These are phyloP conservation scores for Dasyprocta punctata DNA, from an alignment of 2,113 vertebrate genomes.

Conservation along the genomic window DNA sequence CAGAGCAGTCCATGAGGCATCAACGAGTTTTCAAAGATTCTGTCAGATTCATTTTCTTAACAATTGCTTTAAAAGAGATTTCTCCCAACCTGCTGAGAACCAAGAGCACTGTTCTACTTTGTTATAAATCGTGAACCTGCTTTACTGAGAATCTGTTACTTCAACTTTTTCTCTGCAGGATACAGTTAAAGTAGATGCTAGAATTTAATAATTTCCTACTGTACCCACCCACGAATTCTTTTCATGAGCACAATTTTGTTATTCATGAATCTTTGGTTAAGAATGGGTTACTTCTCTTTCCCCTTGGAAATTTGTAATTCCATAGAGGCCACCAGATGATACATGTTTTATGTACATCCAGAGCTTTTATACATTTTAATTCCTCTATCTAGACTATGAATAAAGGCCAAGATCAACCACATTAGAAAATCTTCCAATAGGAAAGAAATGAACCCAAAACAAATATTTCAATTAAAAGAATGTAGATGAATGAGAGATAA, in stretches of 20 bases:
- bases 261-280: background rate
- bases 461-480: background rate
- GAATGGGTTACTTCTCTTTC: background rate
- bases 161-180: background rate
- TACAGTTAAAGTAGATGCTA: background rate
- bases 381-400: background rate
- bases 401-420: background rate
- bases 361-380: background rate
- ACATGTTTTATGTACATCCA: background rate
- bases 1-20: background rate
- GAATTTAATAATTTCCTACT: background rate
- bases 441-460: background rate
- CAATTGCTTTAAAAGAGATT: background rate
- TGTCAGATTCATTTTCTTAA: conserved; percentile 20
- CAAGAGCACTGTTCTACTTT: background rate
- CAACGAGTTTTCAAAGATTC: conserved; percentile 13
- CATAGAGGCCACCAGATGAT: background rate
- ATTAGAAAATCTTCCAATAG: background rate
- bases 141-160: background rate
- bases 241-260: background rate
- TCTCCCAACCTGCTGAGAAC: background rate
- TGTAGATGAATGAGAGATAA: background rate
- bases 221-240: background rate
- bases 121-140: background rate
- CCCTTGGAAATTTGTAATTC: background rate